Percentiles rank a stretch among this genome's conserved stretches.
phyloP scores from a whole-genome alignment of 2,113 vertebrate genomes.

The Tylochromis polylepis region DNA sequence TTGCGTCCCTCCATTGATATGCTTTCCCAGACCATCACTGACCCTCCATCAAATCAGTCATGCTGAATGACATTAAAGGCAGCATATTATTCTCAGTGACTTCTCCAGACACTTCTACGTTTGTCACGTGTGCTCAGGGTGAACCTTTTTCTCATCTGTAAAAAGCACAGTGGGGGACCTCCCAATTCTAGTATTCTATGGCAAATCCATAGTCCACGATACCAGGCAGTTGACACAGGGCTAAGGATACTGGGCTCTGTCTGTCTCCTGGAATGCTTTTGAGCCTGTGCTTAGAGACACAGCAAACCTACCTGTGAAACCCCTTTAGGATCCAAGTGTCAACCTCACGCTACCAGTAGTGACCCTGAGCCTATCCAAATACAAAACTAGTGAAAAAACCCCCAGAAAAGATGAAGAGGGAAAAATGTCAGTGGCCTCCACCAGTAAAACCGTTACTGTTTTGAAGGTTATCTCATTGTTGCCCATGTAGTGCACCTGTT shows the following conservation, averaged over 20 bases:
- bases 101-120: not conserved
- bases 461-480: no score
- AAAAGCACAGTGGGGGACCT: not conserved
- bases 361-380: no score
- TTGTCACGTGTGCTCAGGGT: not conserved
- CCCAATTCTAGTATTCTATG: fast-evolving
- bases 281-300: not conserved
- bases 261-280: not conserved
- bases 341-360: no score
- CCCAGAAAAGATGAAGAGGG: no score
- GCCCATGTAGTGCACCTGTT: no score
- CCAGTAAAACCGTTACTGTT: no score
- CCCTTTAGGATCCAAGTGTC: not conserved
- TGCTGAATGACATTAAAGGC: not conserved
- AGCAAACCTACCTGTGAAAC: fast-evolving
- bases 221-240: fast-evolving
- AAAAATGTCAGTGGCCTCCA: no score
- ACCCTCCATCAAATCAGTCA: not conserved
- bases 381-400: no score
- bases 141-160: not conserved
- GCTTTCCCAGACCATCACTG: not conserved
- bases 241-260: not conserved
- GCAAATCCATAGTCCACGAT: not conserved
- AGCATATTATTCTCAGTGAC: not conserved
- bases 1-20: not conserved